These are phyloP conservation scores for Leptopterna dolabrata DNA, from an alignment of 2,888 invertebrate species.

Conservation along the genomic window DNA sequence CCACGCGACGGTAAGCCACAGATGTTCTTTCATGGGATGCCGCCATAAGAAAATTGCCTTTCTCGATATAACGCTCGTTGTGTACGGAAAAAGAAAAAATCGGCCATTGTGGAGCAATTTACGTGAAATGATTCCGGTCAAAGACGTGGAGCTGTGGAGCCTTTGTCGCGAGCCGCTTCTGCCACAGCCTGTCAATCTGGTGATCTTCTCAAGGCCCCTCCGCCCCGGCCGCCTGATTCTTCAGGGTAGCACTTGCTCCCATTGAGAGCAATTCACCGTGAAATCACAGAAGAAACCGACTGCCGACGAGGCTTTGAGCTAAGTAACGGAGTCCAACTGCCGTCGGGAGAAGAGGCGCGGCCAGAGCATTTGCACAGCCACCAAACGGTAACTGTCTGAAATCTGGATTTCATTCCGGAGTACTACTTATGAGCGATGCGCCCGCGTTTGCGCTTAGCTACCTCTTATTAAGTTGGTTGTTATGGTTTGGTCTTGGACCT, in stretches of 20 bases:
- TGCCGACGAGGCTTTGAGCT: not conserved
- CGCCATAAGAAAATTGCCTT: not conserved
- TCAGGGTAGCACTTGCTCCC: not conserved
- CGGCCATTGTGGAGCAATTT: conserved; percentile 1
- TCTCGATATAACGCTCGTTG: not conserved
- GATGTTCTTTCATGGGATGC: not conserved
- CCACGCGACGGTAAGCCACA: conserved; percentile 8
- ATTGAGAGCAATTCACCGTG: not conserved
- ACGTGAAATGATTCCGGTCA: conserved; percentile 5
- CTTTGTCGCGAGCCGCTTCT: not conserved
- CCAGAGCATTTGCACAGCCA: too few species aligned
- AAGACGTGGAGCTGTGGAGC: not conserved
- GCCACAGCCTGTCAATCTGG: not conserved
- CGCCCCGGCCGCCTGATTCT: not conserved
- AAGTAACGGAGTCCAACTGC: too few species aligned
- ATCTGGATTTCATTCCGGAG: too few species aligned
- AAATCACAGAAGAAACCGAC: not conserved
- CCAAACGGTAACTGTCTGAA: too few species aligned
- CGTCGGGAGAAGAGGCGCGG: too few species aligned
- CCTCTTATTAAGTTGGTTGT: too few species aligned
- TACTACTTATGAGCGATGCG: too few species aligned
- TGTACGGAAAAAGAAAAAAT: not conserved
- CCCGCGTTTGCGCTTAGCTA: too few species aligned
- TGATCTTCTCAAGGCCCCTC: not conserved
- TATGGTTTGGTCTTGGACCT: too few species aligned